phyloP scores from a whole-genome alignment of 2,888 invertebrate species.

The Piscicola geometra region DNA sequence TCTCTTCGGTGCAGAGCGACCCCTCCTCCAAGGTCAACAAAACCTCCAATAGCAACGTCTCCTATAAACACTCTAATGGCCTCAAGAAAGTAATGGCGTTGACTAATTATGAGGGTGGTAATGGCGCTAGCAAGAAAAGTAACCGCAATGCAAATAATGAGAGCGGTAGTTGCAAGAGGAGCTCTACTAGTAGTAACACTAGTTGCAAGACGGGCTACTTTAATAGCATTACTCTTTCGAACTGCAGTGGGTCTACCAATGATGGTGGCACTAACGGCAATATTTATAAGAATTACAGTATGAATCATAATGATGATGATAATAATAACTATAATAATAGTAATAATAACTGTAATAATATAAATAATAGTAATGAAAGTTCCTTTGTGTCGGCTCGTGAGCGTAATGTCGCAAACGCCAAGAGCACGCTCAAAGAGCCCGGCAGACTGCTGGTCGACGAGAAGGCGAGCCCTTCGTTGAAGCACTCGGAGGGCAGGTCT shows the following conservation, averaged over 20 bases:
- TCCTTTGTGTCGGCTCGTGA: neutral
- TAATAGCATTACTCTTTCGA: no score
- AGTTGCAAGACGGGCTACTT: neutral
- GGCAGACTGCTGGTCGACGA: neutral
- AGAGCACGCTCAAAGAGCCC: neutral
- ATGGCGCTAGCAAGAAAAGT: no score
- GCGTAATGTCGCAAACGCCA: neutral
- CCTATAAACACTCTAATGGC: no score
- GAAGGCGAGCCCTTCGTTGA: neutral
- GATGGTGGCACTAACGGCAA: no score
- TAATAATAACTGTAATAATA: neutral
- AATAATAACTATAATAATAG: no score
- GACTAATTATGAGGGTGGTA: no score
- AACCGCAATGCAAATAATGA: no score
- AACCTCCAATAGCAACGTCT: no score
- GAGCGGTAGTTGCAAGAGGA: neutral
- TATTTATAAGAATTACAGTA: no score
- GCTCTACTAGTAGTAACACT: neutral
- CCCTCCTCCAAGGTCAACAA: neutral
- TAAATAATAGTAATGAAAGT: neutral
- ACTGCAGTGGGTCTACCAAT: no score
- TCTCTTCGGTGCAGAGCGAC: neutral
- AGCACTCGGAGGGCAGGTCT: neutral
- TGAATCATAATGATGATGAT: no score
- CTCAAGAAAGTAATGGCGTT: no score